Conservation (phyloP, 2,113 vertebrate genomes). For the Neotoma lepida region DNA sequence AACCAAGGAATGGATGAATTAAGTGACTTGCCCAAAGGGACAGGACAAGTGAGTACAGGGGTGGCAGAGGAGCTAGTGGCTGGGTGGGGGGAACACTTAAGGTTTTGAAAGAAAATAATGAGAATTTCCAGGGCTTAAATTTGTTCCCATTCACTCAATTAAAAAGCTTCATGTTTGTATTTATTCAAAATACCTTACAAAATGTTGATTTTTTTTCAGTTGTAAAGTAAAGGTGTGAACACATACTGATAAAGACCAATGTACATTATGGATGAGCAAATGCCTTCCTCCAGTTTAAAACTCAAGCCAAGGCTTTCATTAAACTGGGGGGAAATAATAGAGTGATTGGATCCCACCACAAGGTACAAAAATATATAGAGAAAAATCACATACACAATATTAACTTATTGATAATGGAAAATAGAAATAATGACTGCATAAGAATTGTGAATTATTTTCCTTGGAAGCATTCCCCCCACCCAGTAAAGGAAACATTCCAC, state of each 20-base stretch:
- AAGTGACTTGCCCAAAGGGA: neutral
- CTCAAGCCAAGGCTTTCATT: neutral
- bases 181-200: neutral
- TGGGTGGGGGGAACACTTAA: neutral
- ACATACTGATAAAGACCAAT: neutral
- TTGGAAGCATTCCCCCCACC: neutral
- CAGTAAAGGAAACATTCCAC: constrained; percentile 44
- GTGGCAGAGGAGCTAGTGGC: too few relatives aligned
- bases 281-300: neutral
- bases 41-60: neutral
- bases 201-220: neutral
- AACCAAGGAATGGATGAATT: neutral
- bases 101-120: neutral
- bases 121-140: neutral
- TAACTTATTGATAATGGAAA: constrained; percentile 37
- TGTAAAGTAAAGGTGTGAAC: constrained; percentile 1
- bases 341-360: neutral
- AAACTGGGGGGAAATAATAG: neutral
- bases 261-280: neutral
- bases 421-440: neutral
- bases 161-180: neutral
- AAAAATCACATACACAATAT: neutral
- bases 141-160: neutral
- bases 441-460: constrained; percentile 3
- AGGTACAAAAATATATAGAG: neutral